Percentiles rank a stretch among this genome's conserved stretches.
Conservation (phyloP, 2,113 vertebrate genomes). For the Ondatra zibethicus region DNA sequence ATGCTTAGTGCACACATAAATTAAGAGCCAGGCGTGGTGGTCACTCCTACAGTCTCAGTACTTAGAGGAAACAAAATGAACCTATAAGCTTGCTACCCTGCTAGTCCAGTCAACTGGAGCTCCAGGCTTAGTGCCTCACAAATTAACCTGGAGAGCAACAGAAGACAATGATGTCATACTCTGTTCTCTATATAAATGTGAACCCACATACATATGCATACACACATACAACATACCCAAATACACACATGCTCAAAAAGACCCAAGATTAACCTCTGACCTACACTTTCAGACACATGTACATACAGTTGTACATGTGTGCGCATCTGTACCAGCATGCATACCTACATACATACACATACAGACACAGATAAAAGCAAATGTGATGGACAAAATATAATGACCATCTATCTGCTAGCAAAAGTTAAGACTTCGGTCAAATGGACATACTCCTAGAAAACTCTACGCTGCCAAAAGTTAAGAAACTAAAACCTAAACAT, state of each 20-base stretch:
- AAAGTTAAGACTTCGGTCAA: slow-evolving; percentile 26
- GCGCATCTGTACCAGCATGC: not conserved
- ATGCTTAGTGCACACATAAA: not conserved
- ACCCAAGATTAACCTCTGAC: not conserved
- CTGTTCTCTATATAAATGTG: not conserved
- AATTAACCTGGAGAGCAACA: not conserved
- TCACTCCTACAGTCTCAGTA: not conserved
- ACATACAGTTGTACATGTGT: not conserved
- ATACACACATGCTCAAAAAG: not conserved
- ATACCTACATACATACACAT: too few species aligned
- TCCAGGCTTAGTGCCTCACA: not conserved
- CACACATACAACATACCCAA: not conserved
- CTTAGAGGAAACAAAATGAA: not conserved
- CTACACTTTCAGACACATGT: not conserved
- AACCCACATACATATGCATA: not conserved
- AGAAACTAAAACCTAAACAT: slow-evolving; percentile 1
- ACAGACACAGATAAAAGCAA: not conserved
- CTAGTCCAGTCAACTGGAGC: not conserved
- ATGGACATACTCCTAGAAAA: not conserved
- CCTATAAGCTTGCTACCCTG: not conserved
- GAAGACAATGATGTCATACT: not conserved
- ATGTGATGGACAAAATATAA: not conserved
- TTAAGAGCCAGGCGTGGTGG: not conserved
- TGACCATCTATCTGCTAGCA: not conserved
- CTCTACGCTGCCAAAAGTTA: not conserved